Base-by-base conservation (phyloP, 2,888 invertebrate species). In the Phania funesta region DNA sequence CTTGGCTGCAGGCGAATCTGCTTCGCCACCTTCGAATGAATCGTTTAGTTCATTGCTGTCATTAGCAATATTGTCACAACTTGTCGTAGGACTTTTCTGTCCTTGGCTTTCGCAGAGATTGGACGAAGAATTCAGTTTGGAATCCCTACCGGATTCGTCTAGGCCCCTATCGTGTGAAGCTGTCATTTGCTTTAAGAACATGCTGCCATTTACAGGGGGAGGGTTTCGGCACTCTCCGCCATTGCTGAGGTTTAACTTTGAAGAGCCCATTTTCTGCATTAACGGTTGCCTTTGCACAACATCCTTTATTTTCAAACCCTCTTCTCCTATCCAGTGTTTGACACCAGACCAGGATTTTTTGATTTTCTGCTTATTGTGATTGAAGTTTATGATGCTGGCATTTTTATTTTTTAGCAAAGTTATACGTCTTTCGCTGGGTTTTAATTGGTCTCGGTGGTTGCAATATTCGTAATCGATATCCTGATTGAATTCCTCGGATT, bases 281-380 rank as follows among this genome's bases (percentile, higher is more conserved):
- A 90, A 87, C 1, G 91, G 90, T 78, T 91, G 91, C 44, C 89
- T 90, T 7, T 90, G 89, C 3, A 91, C 90, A 1, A 88, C 91
- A 71, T 90, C 91, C 84, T 90, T 90, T 8, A 91, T 84, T 58
- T 87, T 88, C 2, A 85, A 87, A 29, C 89, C 85, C 84, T 91
- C 91, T 80, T 91, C 91, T 4, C 90, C 91, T 50, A 91, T 86
- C 91, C 91, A 91, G 56, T 90, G 84, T 60, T 91, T 91, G 58
- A 91, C 86, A n/a, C 89, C 91, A 38, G 87, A 87, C 91, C 91
- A 91, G n/a, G 91, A 89, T 81, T 90, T 88, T 35, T 90, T 88
- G 8, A 91, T 82, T 75, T 91, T 90, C 80, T 90, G 90, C 80
- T 89, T 89, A 68, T 91, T 91, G 26, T 90, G 88, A 78, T 87